These are phyloP conservation scores for Drosophila tsacasi DNA, from an alignment of 1,140 invertebrate genomes.

Conservation along the genomic window DNA sequence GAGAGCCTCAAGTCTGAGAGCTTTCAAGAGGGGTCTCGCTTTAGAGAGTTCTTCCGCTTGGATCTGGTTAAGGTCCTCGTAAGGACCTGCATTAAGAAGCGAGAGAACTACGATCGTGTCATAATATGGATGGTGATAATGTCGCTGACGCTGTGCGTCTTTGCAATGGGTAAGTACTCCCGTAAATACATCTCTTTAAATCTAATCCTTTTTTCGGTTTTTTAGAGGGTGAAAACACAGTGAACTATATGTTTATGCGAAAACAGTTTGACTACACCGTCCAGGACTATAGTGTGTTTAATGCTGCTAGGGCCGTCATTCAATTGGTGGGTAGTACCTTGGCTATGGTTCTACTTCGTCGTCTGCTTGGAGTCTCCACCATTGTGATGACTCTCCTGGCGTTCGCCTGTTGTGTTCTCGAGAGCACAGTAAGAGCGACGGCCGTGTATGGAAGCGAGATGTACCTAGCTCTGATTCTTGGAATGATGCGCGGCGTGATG, in stretches of 20 bases:
- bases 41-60: slow-evolving; percentile 86
- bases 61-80: slow-evolving; percentile 87
- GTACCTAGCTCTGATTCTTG: slow-evolving; percentile 86
- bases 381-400: slow-evolving; percentile 69
- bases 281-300: slow-evolving; percentile 87
- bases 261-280: slow-evolving; percentile 89
- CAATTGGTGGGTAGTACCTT: slow-evolving; percentile 86
- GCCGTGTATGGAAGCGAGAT: slow-evolving; percentile 88
- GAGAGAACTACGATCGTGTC: slow-evolving; percentile 87
- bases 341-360: slow-evolving; percentile 86
- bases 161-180: slow-evolving; percentile 79
- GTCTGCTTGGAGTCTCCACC: slow-evolving; percentile 70
- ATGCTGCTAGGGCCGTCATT: slow-evolving; percentile 83
- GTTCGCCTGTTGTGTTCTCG: slow-evolving; percentile 82
- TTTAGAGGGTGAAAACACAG: slow-evolving; percentile 84
- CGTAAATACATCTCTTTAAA: fast-evolving
- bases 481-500: slow-evolving; percentile 87
- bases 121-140: slow-evolving; percentile 88
- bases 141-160: slow-evolving; percentile 86
- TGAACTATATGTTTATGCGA: slow-evolving; percentile 88
- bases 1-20: slow-evolving; percentile 72
- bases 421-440: slow-evolving; percentile 86
- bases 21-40: slow-evolving; percentile 69
- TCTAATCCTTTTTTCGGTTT: not conserved
- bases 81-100: slow-evolving; percentile 87